Evolutionary conservation across 2,113 vertebrate genomes (phyloP), one percentile per base, ranked within the genome.

Genomic region (Pogonocichla stellata): DNA sequence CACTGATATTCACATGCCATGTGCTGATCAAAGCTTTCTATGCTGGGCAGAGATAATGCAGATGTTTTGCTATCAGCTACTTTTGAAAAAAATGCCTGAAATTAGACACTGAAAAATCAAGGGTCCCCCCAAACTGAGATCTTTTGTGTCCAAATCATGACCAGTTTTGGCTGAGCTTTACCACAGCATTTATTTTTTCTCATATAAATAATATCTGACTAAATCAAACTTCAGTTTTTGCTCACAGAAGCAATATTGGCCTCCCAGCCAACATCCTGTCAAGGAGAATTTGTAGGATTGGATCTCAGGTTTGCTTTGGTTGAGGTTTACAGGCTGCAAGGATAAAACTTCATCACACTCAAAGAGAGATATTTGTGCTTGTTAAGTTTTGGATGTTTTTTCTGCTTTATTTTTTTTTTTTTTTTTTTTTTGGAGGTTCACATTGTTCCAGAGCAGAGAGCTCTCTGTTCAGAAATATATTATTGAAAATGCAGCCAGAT

Each of bases 401-500:
- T 48, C 66, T 92, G 79, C 67, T 80, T 75, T 75, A 25, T 91
- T 48, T 47, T 75, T 75, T 26, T 91, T 48, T 47, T 47, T 47
- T 75, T 91, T 81, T 75, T 78, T 26, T 91, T 92, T 83, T 64
- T 48, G 43, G 73, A 83, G 60, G 8, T 71, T 86, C 28, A 8
- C 64, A 2, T 26, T 29, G 43, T 42, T 38, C n/a, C 51, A 42
- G 64, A 86, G 93, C 90, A 94, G 96, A 78, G 36, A 82, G 20
- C 9, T 31, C 54, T 93, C 69, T 75, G 34, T 33, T 83, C 91
- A 83, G 95, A 86, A 93, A 92, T 25, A 14, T 16, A 47, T 91
- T 50, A 33, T 92, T 92, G 83, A 75, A 96, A 95, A 64, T 54
- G 58, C 14, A 86, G 86, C 86, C 90, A 42, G 38, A 95, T 91